Percentiles rank a stretch among this genome's conserved stretches.
Conservation (phyloP, 2,888 invertebrate species). For the Rhagonycha lutea region DNA sequence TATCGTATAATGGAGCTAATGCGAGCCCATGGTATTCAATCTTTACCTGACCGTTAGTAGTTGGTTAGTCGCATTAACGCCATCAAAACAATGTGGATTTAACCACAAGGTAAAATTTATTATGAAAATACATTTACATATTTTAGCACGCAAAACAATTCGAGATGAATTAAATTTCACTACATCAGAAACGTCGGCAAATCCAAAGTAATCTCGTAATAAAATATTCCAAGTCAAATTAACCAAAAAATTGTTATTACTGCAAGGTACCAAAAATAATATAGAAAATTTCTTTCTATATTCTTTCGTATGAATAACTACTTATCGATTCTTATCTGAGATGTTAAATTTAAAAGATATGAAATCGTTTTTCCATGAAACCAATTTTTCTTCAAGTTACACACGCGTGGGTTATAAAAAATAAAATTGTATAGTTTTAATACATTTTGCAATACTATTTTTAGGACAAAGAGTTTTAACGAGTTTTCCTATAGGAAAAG, state of each 20-base stretch:
- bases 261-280: neutral
- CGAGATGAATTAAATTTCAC: neutral
- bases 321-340: neutral
- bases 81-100: neutral
- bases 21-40: conserved; percentile 15
- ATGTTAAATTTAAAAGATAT: neutral
- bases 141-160: neutral
- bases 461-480: conserved; percentile 32
- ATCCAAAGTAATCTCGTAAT: neutral
- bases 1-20: conserved; percentile 14
- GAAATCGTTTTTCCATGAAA: neutral
- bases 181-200: no score
- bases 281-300: neutral
- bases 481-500: conserved; percentile 33
- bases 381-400: neutral
- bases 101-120: neutral
- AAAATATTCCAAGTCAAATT: neutral
- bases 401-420: neutral
- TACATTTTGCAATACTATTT: conserved; percentile 14
- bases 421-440: neutral
- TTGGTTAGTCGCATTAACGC: conserved; percentile 3
- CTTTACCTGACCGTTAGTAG: conserved; percentile 12
- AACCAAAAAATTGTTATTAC: neutral
- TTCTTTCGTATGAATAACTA: neutral
- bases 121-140: neutral